Conservation (phyloP, 2,888 invertebrate genomes). For the Stenodema calcarata region DNA sequence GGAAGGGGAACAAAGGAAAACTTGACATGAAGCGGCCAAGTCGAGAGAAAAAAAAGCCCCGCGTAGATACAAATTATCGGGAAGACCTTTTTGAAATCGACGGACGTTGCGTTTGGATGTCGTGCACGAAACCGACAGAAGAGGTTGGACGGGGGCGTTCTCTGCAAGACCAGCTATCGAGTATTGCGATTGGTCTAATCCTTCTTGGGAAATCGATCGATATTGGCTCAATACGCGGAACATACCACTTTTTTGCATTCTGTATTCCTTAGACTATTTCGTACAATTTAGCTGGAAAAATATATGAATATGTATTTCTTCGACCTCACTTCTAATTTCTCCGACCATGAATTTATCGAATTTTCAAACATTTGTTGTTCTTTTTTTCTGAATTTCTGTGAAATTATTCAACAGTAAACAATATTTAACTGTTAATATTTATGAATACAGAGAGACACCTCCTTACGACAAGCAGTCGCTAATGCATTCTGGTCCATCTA, state of each 20-base stretch:
- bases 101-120: background rate
- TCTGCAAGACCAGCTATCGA: background rate
- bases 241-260: background rate
- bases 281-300: no score
- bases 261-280: no score
- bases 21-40: background rate
- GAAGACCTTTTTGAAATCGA: constrained; percentile 2
- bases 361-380: no score
- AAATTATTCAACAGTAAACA: no score
- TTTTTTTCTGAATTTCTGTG: no score
- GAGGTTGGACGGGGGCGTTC: background rate
- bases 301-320: no score
- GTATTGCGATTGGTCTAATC: background rate
- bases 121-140: background rate
- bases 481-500: no score
- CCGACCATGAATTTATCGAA: no score
- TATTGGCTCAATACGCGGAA: background rate
- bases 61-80: background rate
- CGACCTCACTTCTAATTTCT: no score
- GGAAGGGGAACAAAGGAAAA: background rate
- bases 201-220: background rate
- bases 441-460: no score
- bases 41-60: background rate
- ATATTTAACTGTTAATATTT: no score
- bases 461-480: no score